A percentile compares a stretch with the other conserved stretches of the same genome.
Evolutionary conservation across 2,113 vertebrate genomes (phyloP).

Genomic region (Apodemus speciosus): DNA sequence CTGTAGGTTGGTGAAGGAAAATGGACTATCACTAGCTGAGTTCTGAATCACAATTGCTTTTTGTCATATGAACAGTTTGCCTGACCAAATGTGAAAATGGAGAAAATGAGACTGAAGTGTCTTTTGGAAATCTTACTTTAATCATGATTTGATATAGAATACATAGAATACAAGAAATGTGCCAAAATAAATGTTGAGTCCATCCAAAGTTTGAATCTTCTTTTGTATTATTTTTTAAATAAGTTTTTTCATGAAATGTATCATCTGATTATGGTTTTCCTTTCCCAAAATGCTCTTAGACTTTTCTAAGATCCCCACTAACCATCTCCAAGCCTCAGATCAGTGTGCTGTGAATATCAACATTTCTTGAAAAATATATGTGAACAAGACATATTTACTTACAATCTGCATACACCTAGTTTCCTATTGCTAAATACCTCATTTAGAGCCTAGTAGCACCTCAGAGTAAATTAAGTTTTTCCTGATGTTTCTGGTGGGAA

Average conservation of each 20-base stretch:
- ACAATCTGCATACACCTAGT: background rate
- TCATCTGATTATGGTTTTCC: too few species aligned
- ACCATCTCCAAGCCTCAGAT: background rate
- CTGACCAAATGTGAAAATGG: constrained; percentile 54
- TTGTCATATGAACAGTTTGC: constrained; percentile 42
- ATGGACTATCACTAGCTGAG: background rate
- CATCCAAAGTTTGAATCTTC: background rate
- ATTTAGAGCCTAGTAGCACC: background rate
- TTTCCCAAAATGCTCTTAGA: background rate
- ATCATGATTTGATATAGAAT: background rate
- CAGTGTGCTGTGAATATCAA: background rate
- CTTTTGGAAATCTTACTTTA: constrained; percentile 22
- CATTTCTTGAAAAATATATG: background rate
- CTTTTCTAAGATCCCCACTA: background rate
- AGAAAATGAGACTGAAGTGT: background rate
- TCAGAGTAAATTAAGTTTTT: background rate
- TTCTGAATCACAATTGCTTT: constrained; percentile 39
- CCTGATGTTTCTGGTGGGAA: background rate
- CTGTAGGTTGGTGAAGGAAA: constrained; percentile 23
- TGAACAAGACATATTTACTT: background rate
- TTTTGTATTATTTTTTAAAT: background rate
- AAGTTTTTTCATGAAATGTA: background rate
- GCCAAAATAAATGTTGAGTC: constrained; percentile 46
- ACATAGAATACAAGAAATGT: constrained; percentile 3
- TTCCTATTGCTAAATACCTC: background rate